Evolutionary conservation across 2,888 invertebrate species (phyloP).

Genomic region (Punctoribates punctum): DNA sequence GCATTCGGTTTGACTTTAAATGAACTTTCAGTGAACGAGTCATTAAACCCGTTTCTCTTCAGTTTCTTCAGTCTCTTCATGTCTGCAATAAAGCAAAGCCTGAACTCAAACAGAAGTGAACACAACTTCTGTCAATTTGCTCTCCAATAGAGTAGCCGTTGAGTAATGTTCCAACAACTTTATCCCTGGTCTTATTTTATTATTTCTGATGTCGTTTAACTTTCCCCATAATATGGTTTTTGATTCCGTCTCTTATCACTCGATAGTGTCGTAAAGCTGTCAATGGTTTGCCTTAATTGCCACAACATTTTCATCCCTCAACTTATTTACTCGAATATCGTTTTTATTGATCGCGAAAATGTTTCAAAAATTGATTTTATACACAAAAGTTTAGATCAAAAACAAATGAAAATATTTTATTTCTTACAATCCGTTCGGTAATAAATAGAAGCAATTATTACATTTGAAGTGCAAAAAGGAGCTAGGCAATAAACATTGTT

Average conservation of each 20-base stretch:
- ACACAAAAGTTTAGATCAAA: too few relatives aligned
- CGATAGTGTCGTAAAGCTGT: too few relatives aligned
- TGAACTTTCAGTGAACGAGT: conserved; percentile 27
- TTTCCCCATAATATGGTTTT: too few relatives aligned
- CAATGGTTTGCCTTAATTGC: too few relatives aligned
- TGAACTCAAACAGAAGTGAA: background rate
- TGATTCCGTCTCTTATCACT: too few relatives aligned
- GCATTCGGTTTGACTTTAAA: background rate
- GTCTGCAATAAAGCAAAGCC: background rate
- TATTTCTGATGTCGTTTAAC: background rate
- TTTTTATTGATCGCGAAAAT: too few relatives aligned
- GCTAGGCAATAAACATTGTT: too few relatives aligned
- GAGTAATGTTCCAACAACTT: background rate
- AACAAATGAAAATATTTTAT: background rate
- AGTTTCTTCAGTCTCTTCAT: background rate
- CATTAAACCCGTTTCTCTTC: conserved; percentile 15
- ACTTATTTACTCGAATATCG: too few relatives aligned
- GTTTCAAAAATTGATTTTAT: too few relatives aligned
- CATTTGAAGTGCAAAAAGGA: too few relatives aligned
- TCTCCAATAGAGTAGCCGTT: background rate
- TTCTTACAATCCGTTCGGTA: background rate
- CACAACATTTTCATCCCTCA: too few relatives aligned
- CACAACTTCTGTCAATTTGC: background rate
- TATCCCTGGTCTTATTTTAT: background rate
- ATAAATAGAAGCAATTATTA: too few relatives aligned